Evolutionary conservation across 2,797 vertebrate species (phyloP), one percentile per base, ranked within the genome.

Genomic region (Cyclura pinguis): DNA sequence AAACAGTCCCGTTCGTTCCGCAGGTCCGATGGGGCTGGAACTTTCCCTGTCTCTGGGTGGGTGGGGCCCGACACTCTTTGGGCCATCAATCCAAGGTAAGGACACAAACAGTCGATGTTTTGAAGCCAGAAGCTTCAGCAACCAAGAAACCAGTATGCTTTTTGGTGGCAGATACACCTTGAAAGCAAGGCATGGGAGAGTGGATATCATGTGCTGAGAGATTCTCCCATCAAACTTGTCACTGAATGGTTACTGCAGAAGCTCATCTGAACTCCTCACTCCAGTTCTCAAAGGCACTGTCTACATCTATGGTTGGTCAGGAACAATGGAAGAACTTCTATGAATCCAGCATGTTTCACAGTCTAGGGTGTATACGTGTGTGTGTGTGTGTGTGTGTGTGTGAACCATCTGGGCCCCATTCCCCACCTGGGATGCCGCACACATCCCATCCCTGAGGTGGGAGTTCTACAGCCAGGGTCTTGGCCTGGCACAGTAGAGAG

Each of bases 401-500:
- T 73, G 69, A 74, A 88, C 78, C 83, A 69, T 86, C 89, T 90
- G 89, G 80, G 72, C 59, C 80, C 35, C 80, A 10, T 0, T 9
- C 29, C 80, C 74, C 86, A 86, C 73, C 35, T 78, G 90, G 73
- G 73, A 88, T 88, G 59, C 86, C 35, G 47, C 47, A 59, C 82
- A 84, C 88, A 89, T 85, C 29, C 74, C 64, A 84, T 84, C 73
- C 90, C 86, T 84, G 86, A 91, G 80, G 73, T 27, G 47, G 81
- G 86, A 91, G 50, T 90, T 91, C 35, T 57, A 72, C 86, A 78
- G 38, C 29, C 80, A 80, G 59, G 62, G 29, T 27, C 35, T 80
- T 88, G 81, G 62, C 80, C 74, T 88, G 62, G 50, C 59, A 67
- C 57, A 77, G 24, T n/a, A 35, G n/a, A 52, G n/a, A n/a, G 80